These are phyloP conservation scores for Tetraodon nigroviridis DNA, from an alignment of 2,113 vertebrate genomes.

Conservation along the genomic window DNA sequence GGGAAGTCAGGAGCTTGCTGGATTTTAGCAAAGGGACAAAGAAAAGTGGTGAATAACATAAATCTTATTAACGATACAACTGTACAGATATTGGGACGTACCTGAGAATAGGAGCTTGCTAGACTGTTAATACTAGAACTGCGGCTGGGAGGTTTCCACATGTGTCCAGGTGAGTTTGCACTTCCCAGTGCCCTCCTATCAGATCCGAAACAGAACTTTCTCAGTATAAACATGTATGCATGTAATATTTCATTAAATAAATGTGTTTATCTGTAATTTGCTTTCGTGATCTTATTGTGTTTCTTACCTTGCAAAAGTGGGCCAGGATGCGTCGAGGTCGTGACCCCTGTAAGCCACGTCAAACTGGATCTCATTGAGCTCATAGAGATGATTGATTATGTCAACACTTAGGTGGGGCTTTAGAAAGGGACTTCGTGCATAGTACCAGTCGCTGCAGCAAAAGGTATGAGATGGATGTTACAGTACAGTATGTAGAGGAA, in stretches of 20 bases:
- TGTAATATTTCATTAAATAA: background rate
- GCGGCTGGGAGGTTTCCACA: conserved; percentile 91
- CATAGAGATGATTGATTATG: conserved; percentile 89
- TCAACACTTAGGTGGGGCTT: conserved; percentile 85
- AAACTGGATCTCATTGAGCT: conserved; percentile 92
- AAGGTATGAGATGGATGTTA: conserved; percentile 5
- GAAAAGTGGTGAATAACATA: background rate
- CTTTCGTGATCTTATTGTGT: background rate
- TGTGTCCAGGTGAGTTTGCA: conserved; percentile 78
- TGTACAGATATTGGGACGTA: conserved; percentile 42
- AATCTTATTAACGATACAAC: background rate
- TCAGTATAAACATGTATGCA: background rate
- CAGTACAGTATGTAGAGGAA: background rate
- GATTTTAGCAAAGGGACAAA: conserved; percentile 8
- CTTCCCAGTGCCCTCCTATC: conserved; percentile 83
- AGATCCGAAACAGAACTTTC: conserved; percentile 10
- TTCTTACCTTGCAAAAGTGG: conserved; percentile 88
- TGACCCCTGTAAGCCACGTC: conserved; percentile 86
- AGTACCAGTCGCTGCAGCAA: conserved; percentile 89
- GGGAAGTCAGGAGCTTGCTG: conserved; percentile 81
- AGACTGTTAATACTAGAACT: conserved; percentile 95
- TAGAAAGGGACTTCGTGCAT: conserved; percentile 89
- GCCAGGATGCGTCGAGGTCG: conserved; percentile 92
- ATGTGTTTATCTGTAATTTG: background rate
- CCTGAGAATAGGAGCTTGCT: conserved; percentile 89